Base-by-base conservation (phyloP, 2,113 vertebrate species). In the Corydoras sp. region DNA sequence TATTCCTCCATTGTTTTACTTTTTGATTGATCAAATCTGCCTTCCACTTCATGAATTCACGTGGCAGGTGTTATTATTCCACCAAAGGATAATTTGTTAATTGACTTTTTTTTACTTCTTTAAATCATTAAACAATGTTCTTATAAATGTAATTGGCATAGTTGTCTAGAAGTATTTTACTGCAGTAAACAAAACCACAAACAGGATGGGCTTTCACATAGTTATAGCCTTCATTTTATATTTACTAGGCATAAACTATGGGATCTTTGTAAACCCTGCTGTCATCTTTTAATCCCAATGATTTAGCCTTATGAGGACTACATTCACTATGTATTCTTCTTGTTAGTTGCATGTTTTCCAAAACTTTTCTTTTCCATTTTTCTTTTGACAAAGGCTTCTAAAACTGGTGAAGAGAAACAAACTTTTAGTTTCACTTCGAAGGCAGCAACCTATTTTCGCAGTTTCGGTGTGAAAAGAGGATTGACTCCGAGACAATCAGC, bases 271-370 rank as follows among this genome's bases (percentile, higher is more conserved):
- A 14, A 24, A 53, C 0, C 51, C 51, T 12, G 10, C 51, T 53
- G 51, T 14, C 51, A 53, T 8, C 3, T 84, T 78, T 77, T 76
- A 77, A 71, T 75, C 80, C 66, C 71, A 76, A 70, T 71, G 60
- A 70, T 70, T 80, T 82, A 74, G 59, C 62, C 61, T 79, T 73
- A 30, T 51, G 56, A 29, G 49, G 65, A 54, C 63, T 71, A 74
- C 71, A 74, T 50, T 51, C 61, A 14, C 13, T 29, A 77, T 70
- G 68, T 63, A 43, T 71, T 76, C 70, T 72, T 64, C 51, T 53
- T 53, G 69, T 53, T 10, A 51, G 53, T 63, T 60, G 24, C 68
- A 66, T 73, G 61, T 48, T 50, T 18, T 62, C 51, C 18, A 54
- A 30, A 62, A 67, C 60, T 60, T 63, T 69, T 56, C 51, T 13